phyloP scores from a whole-genome alignment of 1,140 invertebrate genomes.

The Platorchestia sp. region DNA sequence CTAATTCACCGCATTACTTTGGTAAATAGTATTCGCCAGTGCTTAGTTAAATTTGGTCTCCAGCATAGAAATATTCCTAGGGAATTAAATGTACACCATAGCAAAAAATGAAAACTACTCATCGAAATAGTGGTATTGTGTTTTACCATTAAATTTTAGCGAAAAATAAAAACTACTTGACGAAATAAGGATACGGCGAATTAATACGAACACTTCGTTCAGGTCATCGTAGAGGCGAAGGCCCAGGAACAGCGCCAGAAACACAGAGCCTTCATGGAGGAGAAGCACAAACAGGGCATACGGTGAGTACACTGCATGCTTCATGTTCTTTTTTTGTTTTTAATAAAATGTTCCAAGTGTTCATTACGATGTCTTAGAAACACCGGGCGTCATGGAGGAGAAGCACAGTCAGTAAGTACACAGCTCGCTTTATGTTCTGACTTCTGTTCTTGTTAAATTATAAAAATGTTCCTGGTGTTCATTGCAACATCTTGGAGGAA shows the following conservation, averaged over 20 bases:
- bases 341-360: neutral
- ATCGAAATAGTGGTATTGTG: too few relatives aligned
- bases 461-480: neutral
- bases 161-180: too few relatives aligned
- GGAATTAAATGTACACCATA: too few relatives aligned
- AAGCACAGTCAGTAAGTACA: neutral
- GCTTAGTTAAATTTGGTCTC: too few relatives aligned
- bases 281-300: slow-evolving; percentile 76
- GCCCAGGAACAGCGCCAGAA: slow-evolving; percentile 77
- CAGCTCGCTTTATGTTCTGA: neutral
- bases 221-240: slow-evolving; percentile 78
- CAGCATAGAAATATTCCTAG: too few relatives aligned
- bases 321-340: neutral
- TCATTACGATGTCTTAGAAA: neutral
- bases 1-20: too few relatives aligned
- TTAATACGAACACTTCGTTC: slow-evolving; percentile 52
- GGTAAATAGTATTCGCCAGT: too few relatives aligned
- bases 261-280: slow-evolving; percentile 79
- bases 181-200: too few relatives aligned
- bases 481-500: too few relatives aligned
- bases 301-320: slow-evolving; percentile 55
- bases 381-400: neutral
- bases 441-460: neutral
- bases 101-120: too few relatives aligned
- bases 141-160: too few relatives aligned